Conservation (phyloP, 2,888 invertebrate genomes). For the Panopea generosa region DNA sequence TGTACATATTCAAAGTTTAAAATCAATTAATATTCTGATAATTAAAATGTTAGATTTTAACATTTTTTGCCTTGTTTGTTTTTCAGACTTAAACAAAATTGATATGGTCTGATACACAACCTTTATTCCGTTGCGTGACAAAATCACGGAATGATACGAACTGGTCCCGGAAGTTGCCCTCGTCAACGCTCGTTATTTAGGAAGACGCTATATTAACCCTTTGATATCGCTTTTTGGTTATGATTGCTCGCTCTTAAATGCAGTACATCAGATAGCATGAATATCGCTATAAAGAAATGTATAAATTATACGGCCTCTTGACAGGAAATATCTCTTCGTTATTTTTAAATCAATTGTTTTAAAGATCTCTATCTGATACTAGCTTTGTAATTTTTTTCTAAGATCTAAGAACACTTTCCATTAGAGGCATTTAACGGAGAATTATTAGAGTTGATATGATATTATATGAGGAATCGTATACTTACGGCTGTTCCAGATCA, state of each 20-base stretch:
- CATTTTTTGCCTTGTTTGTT: too few relatives aligned
- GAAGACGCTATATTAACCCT: slow-evolving; percentile 29
- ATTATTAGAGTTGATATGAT: slow-evolving; percentile 46
- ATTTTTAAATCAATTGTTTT: slow-evolving; percentile 30
- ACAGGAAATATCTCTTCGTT: slow-evolving; percentile 29
- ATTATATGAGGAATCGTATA: slow-evolving; percentile 20
- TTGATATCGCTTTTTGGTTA: slow-evolving; percentile 40
- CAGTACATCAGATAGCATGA: slow-evolving; percentile 29
- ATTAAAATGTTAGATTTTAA: too few relatives aligned
- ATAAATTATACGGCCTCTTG: slow-evolving; percentile 42
- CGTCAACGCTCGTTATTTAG: slow-evolving; percentile 20
- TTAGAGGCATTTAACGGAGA: slow-evolving; percentile 49
- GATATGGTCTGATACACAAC: too few relatives aligned
- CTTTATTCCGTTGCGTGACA: slow-evolving; percentile 41
- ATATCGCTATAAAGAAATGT: slow-evolving; percentile 34
- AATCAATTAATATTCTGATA: too few relatives aligned
- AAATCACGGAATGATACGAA: slow-evolving; percentile 3
- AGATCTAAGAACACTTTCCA: slow-evolving; percentile 36
- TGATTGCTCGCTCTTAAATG: slow-evolving; percentile 41
- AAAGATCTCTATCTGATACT: slow-evolving; percentile 37
- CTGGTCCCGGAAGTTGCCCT: slow-evolving; percentile 15
- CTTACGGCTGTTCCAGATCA: background rate
- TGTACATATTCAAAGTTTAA: too few relatives aligned
- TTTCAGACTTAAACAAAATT: too few relatives aligned
- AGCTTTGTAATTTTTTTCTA: slow-evolving; percentile 16